These are phyloP conservation scores for Cotesia chilonis DNA, from an alignment of 1,140 invertebrate species.

Conservation along the genomic window DNA sequence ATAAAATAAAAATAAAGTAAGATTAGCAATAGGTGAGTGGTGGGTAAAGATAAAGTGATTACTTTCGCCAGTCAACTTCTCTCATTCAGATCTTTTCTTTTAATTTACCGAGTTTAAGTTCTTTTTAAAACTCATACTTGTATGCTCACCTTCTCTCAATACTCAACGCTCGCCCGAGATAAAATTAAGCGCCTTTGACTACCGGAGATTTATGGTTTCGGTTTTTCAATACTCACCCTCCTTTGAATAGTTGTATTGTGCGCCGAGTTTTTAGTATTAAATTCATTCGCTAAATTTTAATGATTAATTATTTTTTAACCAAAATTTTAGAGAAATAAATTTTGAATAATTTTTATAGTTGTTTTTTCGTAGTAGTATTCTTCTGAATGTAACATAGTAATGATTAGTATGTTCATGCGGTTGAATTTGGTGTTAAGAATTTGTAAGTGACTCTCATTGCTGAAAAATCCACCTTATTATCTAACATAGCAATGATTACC, in stretches of 20 bases:
- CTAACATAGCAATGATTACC: too few relatives aligned
- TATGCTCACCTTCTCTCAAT: too few relatives aligned
- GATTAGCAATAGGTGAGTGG: conserved; percentile 41
- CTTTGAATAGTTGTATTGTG: background rate
- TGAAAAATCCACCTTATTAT: too few relatives aligned
- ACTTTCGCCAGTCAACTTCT: conserved; percentile 46
- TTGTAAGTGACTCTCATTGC: too few relatives aligned
- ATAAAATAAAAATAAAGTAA: background rate
- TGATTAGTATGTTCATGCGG: too few relatives aligned
- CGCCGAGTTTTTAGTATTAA: background rate
- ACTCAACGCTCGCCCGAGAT: conserved; percentile 40
- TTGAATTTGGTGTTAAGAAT: too few relatives aligned
- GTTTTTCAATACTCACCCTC: too few relatives aligned
- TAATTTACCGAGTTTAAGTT: conserved; percentile 42
- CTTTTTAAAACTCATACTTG: conserved; percentile 8
- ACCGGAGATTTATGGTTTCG: conserved; percentile 42
- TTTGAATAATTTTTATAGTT: too few relatives aligned
- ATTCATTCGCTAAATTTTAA: background rate
- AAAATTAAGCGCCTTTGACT: conserved; percentile 46
- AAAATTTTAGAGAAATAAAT: too few relatives aligned
- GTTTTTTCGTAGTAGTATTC: too few relatives aligned
- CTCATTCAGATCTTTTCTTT: conserved; percentile 54
- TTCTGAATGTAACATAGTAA: too few relatives aligned
- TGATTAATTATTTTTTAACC: too few relatives aligned
- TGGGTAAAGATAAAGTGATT: conserved; percentile 52